Base-by-base conservation (phyloP, 2,888 invertebrate genomes). In the Melanotus villosus region DNA sequence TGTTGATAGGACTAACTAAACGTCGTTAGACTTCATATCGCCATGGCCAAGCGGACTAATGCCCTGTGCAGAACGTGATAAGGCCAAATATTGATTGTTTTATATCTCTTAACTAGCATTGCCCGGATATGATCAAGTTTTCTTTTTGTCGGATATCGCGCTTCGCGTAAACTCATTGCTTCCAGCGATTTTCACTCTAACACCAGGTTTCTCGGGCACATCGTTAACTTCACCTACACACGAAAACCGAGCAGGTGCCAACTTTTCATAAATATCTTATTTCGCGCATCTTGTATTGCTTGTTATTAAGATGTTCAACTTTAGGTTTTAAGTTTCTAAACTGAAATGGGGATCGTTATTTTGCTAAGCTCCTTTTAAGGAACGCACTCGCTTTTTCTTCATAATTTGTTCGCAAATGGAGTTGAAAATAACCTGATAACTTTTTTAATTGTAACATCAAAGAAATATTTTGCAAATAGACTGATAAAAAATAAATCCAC, bases 11-110 rank as follows among this genome's bases (percentile, higher is more conserved):
- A 65, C 71, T 68, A 70, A 66, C 71, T 66, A 71, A 69, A 72
- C 52, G 74, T 72, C 70, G 72, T 71, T 73, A 70, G 70, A 72
- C 68, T 70, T 64, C 70, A 67, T 73, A 73, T 72, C 73, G 60
- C 36, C 23, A 23, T 64, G 72, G 65, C 68, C 72, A 70, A 68
- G 56, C 68, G 72, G 69, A 65, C 73, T 72, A 73, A 73, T 73
- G 70, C 68, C 43, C 72, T 68, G 65, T 70, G 70, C 45, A 59
- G 54, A 56, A 66, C 47, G 57, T 65, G 73, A 73, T 73, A 73
- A 73, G 63, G 62, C 47, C 59, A 68, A 56, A 70, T 73, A 71
- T 70, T 65, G 73, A 71, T 69, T 71, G 69, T 68, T 70, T 70
- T 72, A 65, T 73, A 68, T 68, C 72, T 73, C 67, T 72, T 68